These are phyloP conservation scores for Bovichtus diacanthus DNA, from an alignment of 2,797 vertebrate genomes.

Conservation along the genomic window DNA sequence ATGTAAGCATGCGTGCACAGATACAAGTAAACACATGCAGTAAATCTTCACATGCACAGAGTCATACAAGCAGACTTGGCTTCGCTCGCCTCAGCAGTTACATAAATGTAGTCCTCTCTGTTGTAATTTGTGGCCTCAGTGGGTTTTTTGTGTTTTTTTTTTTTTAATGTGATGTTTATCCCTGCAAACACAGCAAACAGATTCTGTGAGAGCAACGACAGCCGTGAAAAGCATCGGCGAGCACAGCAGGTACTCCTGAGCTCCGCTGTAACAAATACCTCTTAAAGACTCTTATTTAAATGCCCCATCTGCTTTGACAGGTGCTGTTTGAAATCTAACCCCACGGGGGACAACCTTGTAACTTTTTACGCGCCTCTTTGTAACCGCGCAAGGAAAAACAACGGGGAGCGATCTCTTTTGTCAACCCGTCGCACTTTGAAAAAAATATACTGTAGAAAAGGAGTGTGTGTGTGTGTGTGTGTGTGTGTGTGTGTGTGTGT, in stretches of 20 bases:
- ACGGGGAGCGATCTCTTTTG: slow-evolving; percentile 79
- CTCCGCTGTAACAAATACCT: slow-evolving; percentile 85
- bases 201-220: slow-evolving; percentile 81
- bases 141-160: slow-evolving; percentile 69
- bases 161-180: slow-evolving; percentile 82
- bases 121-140: slow-evolving; percentile 81
- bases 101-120: slow-evolving; percentile 80
- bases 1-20: background rate
- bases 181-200: slow-evolving; percentile 82
- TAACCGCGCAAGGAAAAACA: slow-evolving; percentile 77
- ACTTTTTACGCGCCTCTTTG: slow-evolving; percentile 86
- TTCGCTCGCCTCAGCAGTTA: slow-evolving; percentile 71
- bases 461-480: slow-evolving; percentile 11
- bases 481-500: background rate
- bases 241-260: slow-evolving; percentile 86
- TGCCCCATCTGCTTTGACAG: slow-evolving; percentile 91
- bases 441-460: slow-evolving; percentile 66
- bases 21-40: background rate
- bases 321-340: slow-evolving; percentile 87
- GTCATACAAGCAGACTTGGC: slow-evolving; percentile 42
- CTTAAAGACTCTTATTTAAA: slow-evolving; percentile 86
- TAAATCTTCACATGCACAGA: slow-evolving; percentile 20
- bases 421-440: slow-evolving; percentile 77
- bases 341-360: slow-evolving; percentile 87
- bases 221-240: slow-evolving; percentile 83